phyloP scores from a whole-genome alignment of 1,140 invertebrate species.

The Argopecten irradians region DNA sequence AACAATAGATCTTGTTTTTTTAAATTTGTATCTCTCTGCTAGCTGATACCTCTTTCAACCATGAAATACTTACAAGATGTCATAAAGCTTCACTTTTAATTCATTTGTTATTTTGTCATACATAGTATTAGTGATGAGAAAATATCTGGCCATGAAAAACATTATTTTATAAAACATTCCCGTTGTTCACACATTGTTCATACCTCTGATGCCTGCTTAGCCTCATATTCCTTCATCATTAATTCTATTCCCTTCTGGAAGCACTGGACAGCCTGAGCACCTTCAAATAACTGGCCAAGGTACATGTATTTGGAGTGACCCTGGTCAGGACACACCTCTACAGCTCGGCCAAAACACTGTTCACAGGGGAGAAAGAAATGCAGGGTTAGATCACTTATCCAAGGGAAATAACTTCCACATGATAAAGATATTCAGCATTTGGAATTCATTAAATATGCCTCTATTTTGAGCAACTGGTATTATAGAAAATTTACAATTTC shows the following conservation, averaged over 20 bases:
- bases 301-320: slow-evolving; percentile 77
- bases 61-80: too few species aligned
- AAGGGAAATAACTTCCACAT: neutral
- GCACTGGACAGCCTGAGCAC: slow-evolving; percentile 73
- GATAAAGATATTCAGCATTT: neutral
- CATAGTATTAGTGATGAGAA: too few species aligned
- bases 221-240: slow-evolving; percentile 66
- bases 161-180: too few species aligned
- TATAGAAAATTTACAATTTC: too few species aligned
- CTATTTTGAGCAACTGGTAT: too few species aligned
- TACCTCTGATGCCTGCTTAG: slow-evolving; percentile 60
- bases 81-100: too few species aligned
- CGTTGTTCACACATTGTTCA: too few species aligned
- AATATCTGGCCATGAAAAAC: too few species aligned
- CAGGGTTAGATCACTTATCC: neutral
- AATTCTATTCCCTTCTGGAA: slow-evolving; percentile 77
- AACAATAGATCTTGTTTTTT: too few species aligned
- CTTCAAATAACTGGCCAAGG: slow-evolving; percentile 75
- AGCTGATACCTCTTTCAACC: too few species aligned
- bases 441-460: neutral
- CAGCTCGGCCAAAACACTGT: slow-evolving; percentile 74
- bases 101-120: too few species aligned
- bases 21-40: too few species aligned
- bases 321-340: slow-evolving; percentile 73
- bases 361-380: neutral